Evolutionary conservation across 1,140 invertebrate species (phyloP), one percentile per base, ranked within the genome.

Genomic region (Caenorhabditis latens): DNA sequence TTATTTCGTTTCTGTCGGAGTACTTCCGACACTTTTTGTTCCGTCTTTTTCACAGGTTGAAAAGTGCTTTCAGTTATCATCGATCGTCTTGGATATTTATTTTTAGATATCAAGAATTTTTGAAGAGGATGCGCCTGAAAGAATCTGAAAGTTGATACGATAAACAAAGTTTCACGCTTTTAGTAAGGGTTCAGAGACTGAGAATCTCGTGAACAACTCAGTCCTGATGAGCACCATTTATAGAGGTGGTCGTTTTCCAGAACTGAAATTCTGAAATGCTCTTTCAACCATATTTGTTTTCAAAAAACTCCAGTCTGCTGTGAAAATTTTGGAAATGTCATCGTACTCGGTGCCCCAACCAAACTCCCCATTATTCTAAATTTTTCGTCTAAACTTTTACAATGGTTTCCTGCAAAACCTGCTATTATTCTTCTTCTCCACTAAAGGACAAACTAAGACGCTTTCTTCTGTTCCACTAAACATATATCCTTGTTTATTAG

Each of bases 401-500:
- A n/a, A 71, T 4, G 13, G 43, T 32, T 71, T 5, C 61, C 11
- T 71, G 11, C 61, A 32, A 63, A 63, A 63, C 46, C 43, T 32
- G 14, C 46, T 13, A 79, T 24, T 79, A 79, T 43, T 50, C 11
- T 71, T n/a, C 9, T 24, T n/a, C 11, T 50, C 13, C 11, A 42
- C 46, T 11, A 79, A 79, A 79, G 71, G 71, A 50, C 71, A 75
- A 9, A 14, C 32, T 32, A 5, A 65, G 21, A 6, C 21, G 43
- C 42, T 46, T 71, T 71, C 19, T 61, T 71, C 65, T 79, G 71
- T 79, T 79, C 46, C 46, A 46, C 21, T 79, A 79, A 79, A 79
- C 71, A 50, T 50, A 50, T 79, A 79, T 79, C 71, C 46, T 50
- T 50, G 71, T 50, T 79, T 79, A 79, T 79, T 79, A 79, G 46